Evolutionary conservation across 2,888 invertebrate species (phyloP).

Genomic region (Mechanitis mazaeus): DNA sequence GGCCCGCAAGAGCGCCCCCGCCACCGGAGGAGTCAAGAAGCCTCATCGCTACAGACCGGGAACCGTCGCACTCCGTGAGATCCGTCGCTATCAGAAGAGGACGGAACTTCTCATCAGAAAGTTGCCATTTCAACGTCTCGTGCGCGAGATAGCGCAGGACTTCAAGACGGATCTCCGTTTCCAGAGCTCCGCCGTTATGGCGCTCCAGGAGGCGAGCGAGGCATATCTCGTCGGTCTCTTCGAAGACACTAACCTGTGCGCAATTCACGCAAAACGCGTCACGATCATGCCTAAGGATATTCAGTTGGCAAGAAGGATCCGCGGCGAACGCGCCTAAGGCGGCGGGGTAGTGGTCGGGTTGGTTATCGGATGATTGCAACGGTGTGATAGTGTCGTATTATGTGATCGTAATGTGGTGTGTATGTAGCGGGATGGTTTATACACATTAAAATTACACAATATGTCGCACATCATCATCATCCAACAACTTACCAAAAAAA

Average conservation of each 20-base stretch:
- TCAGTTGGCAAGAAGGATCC: constrained; percentile 95
- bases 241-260: constrained; percentile 98
- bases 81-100: constrained; percentile 85
- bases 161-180: constrained; percentile 97
- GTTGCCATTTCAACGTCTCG: constrained; percentile 91
- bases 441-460: too few species aligned
- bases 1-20: constrained; percentile 82
- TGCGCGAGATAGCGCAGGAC: constrained; percentile 95
- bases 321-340: constrained; percentile 93
- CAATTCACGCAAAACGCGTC: constrained; percentile 97
- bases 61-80: constrained; percentile 82
- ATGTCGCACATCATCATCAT: too few species aligned
- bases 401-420: too few species aligned
- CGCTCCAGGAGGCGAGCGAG: constrained; percentile 92
- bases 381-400: too few species aligned
- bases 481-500: too few species aligned
- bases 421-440: too few species aligned
- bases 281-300: constrained; percentile 99
- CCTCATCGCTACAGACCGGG: constrained; percentile 83
- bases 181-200: constrained; percentile 94
- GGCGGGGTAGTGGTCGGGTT: too few species aligned
- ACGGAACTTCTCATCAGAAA: constrained; percentile 93
- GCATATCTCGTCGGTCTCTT: constrained; percentile 95
- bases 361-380: too few species aligned
- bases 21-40: constrained; percentile 84